Base-by-base conservation (phyloP, 2,113 vertebrate genomes). In the Colaptes auratus region DNA sequence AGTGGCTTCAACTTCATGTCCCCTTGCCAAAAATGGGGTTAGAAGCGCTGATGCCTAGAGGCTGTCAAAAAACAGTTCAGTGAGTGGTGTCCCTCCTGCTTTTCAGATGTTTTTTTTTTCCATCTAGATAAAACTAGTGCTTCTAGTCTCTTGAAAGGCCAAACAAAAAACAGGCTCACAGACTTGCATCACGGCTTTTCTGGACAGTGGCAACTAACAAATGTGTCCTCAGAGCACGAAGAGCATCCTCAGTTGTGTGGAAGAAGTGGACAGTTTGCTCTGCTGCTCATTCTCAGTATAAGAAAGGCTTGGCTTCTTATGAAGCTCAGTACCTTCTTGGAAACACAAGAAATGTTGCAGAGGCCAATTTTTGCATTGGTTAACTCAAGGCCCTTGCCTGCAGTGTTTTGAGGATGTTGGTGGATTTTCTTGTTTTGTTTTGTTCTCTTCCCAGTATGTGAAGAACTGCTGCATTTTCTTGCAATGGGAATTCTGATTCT, bases 281-380 rank as follows among this genome's bases (percentile, higher is more conserved):
- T 1, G 1, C 3, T 0, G 0, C 12, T 70, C 12, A 76, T 82
- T 19, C 59, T 87, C 63, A 74, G 12, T 0, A 0, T 39, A 39
- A 58, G 31, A 61, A n/a, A 78, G 4, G 5, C 31, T 82, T 79
- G 17, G 44, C 33, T 87, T 77, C 63, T 82, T 61, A 23, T 7
- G 18, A 76, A 58, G 17, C 17, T 67, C 39, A 18, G 9, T 15
- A 25, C 30, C 48, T 67, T 74, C 27, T 87, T 91, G 31, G n/a
- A 88, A 91, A 65, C 0, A 1, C 2, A 23, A 64, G 9, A 65
- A 87, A 44, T 25, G 13, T 33, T 31, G 14, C 2, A 0, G 23
- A 44, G 75, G 20, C 28, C 21, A n/a, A 0, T 25, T 75, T 80
- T 69, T 86, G 50, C 39, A 30, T 58, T 61, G 1, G 4, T 56